Conservation (phyloP, 2,888 invertebrate species). For the Cactoblastis cactorum region DNA sequence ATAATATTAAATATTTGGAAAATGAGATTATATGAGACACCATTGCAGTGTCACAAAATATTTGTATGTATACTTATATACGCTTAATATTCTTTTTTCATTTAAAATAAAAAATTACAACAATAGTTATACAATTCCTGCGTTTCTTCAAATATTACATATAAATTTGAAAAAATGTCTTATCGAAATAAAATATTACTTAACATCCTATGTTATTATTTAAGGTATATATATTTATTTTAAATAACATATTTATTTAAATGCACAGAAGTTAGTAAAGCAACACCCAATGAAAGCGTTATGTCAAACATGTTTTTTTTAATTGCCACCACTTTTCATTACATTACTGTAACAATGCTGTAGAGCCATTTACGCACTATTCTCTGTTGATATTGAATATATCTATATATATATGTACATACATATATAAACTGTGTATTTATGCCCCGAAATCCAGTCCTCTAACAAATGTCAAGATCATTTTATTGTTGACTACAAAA, state of each 20-base stretch:
- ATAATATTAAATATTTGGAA: neutral
- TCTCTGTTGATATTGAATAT: no score
- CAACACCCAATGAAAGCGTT: neutral
- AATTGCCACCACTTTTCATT: neutral
- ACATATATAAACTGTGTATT: no score
- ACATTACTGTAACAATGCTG: no score
- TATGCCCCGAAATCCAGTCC: no score
- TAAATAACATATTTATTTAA: no score
- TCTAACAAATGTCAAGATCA: no score
- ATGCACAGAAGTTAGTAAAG: conserved; percentile 6
- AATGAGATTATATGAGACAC: neutral
- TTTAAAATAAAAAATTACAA: neutral
- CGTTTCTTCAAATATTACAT: neutral
- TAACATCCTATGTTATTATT: no score
- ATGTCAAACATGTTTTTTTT: neutral
- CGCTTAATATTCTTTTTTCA: neutral
- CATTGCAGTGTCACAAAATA: neutral
- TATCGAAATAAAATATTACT: no score
- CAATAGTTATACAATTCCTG: neutral
- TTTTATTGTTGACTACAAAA: no score
- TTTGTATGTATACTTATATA: neutral
- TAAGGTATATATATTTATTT: no score
- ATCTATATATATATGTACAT: no score
- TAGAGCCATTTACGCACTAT: no score
- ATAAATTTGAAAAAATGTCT: neutral